phyloP scores from a whole-genome alignment of 2,113 vertebrate genomes.

The Mustela lutreola region DNA sequence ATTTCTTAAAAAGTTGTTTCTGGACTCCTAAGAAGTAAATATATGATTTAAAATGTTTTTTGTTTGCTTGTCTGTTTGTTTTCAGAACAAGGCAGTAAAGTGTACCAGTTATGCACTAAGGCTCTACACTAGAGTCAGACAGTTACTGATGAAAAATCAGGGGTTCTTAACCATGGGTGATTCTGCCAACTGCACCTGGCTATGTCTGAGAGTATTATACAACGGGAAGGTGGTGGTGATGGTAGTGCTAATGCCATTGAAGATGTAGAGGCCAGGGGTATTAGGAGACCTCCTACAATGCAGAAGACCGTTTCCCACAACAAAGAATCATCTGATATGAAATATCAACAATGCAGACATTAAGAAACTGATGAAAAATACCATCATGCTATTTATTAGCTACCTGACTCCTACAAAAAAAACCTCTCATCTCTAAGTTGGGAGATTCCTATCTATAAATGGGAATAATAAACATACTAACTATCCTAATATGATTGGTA shows the following conservation, averaged over 20 bases:
- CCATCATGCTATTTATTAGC: background rate
- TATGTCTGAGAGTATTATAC: background rate
- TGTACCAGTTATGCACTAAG: background rate
- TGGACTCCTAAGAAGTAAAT: constrained; percentile 31
- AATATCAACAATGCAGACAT: background rate
- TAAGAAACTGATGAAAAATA: constrained; percentile 51
- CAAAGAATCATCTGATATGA: constrained; percentile 22
- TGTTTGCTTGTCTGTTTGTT: no score
- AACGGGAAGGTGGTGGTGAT: background rate
- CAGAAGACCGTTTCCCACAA: background rate
- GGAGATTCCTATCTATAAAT: background rate
- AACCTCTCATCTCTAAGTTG: background rate
- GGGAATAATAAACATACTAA: background rate
- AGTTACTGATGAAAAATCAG: constrained; percentile 28
- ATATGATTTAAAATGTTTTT: constrained; percentile 23
- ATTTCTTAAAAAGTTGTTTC: constrained; percentile 44
- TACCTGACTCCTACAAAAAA: constrained; percentile 10
- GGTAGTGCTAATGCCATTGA: background rate
- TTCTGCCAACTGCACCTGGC: background rate
- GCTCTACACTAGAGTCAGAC: background rate
- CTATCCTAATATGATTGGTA: background rate
- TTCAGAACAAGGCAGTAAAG: background rate
- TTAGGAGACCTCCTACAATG: background rate
- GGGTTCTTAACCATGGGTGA: background rate
- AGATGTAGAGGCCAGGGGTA: background rate